Base-by-base conservation (phyloP, 2,797 vertebrate genomes). In the Sparus aurata region DNA sequence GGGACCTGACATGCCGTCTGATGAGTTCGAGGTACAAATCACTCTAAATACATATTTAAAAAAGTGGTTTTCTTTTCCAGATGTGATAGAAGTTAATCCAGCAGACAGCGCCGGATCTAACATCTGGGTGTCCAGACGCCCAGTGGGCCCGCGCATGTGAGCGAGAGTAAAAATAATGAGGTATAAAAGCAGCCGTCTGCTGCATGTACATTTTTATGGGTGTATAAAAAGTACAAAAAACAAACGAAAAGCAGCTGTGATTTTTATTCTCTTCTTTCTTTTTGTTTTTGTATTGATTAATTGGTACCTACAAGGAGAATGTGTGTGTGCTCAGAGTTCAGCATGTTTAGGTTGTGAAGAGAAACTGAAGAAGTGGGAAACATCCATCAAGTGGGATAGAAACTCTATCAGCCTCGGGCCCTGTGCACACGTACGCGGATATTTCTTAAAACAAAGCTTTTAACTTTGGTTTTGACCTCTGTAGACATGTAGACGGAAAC, bases 91-190 rank as follows among this genome's bases (percentile, higher is more conserved):
- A 22, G 15, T 41, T 7, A 59, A 4, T 25, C 16, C 46, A 54
- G 53, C 58, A 65, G 46, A 27, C 38, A 12, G 17, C 15, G 22
- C 30, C 4, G 18, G 12, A 43, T 55, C n/a, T 1, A 10, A 62
- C 45, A 63, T 68, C 53, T 69, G 68, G 47, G 63, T 54, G 60
- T 67, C 43, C 47, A 34, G 49, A 34, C 23, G 20, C n/a, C 10
- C 41, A 23, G 4, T 12, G 38, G 9, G 47, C 7, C 5, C 18
- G 6, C 12, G 3, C 10, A 38, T 23, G 27, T 23, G n/a, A 22
- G 2, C 27, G 3, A 61, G 22, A 45, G 6, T 34, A 49, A 38
- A 18, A 54, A 27, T 17, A 17, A 52, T 67, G 10, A 43, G 18
- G 38, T 50, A 41, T 20, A 49, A 41, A 41, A 17, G 2, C 20